phyloP scores from a whole-genome alignment of 2,113 vertebrate genomes.

The Hippolais icterina region DNA sequence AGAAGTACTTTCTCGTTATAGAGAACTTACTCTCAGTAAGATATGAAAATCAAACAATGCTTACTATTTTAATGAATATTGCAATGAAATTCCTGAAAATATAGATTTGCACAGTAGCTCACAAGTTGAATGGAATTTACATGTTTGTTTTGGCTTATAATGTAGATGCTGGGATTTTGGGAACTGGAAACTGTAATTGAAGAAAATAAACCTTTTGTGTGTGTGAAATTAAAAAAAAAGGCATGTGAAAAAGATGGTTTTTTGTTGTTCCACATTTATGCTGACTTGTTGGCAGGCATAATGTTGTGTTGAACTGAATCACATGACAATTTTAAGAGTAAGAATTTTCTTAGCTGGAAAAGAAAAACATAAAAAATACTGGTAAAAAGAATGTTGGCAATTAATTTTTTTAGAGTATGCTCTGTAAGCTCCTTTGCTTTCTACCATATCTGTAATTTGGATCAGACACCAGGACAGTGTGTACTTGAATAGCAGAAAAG shows the following conservation, averaged over 20 bases:
- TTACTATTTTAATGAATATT: not conserved
- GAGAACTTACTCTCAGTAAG: not conserved
- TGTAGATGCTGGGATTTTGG: not conserved
- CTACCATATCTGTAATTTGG: not conserved
- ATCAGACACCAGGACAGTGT: not conserved
- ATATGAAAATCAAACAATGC: not conserved
- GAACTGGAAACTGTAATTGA: not conserved
- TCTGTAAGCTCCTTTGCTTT: not conserved
- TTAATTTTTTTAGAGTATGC: not conserved
- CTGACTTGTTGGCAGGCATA: not conserved
- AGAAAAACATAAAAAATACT: not conserved
- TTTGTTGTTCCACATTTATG: not conserved
- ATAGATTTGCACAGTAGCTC: not conserved
- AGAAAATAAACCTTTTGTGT: not conserved
- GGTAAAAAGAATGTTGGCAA: not conserved
- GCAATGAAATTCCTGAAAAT: not conserved
- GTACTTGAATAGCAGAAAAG: constrained; percentile 21
- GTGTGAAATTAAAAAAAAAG: not conserved
- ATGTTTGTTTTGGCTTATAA: not conserved
- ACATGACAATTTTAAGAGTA: not conserved
- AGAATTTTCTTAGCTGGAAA: not conserved
- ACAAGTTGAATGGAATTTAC: not conserved
- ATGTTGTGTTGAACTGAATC: not conserved
- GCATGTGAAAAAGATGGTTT: not conserved
- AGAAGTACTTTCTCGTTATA: not conserved